Percentiles rank a stretch among this genome's conserved stretches.
phyloP scores from a whole-genome alignment of 2,888 invertebrate genomes.

The Agriopis aurantiaria region DNA sequence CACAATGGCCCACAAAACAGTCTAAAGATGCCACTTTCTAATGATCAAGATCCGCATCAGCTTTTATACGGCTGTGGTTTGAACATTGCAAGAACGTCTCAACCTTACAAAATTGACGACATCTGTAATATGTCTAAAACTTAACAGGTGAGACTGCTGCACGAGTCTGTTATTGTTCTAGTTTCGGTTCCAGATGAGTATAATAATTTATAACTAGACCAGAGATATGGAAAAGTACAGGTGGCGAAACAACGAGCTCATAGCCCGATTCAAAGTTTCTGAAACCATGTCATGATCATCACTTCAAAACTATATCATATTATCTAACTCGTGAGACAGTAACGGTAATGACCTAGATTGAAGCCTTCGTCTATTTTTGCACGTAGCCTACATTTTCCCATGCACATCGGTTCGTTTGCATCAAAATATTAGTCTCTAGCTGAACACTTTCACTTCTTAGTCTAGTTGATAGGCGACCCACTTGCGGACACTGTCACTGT shows the following conservation, averaged over 20 bases:
- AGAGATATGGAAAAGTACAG: no score
- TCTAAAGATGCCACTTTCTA: conserved; percentile 61
- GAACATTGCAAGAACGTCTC: neutral
- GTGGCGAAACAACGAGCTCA: no score
- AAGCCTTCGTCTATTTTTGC: conserved; percentile 27
- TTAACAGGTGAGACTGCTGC: no score
- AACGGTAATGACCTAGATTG: conserved; percentile 34
- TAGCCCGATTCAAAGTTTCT: no score
- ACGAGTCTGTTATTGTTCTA: no score
- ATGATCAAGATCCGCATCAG: conserved; percentile 57
- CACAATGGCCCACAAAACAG: conserved; percentile 51
- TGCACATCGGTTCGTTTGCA: conserved; percentile 35
- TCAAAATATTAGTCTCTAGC: conserved; percentile 38
- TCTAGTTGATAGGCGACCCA: conserved; percentile 48
- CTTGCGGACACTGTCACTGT: conserved; percentile 48
- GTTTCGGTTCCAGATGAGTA: no score
- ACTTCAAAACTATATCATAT: conserved; percentile 3
- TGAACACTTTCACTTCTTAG: conserved; percentile 57
- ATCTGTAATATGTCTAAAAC: neutral
- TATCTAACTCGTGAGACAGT: conserved; percentile 7
- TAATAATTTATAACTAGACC: no score
- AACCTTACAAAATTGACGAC: neutral
- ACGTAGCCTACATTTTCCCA: conserved; percentile 19
- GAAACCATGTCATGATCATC: neutral
- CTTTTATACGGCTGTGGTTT: conserved; percentile 35